A percentile compares a stretch with the other conserved stretches of the same genome.
Evolutionary conservation across 2,797 vertebrate genomes (phyloP).

Genomic region (Ptychobarbus kaznakovi): DNA sequence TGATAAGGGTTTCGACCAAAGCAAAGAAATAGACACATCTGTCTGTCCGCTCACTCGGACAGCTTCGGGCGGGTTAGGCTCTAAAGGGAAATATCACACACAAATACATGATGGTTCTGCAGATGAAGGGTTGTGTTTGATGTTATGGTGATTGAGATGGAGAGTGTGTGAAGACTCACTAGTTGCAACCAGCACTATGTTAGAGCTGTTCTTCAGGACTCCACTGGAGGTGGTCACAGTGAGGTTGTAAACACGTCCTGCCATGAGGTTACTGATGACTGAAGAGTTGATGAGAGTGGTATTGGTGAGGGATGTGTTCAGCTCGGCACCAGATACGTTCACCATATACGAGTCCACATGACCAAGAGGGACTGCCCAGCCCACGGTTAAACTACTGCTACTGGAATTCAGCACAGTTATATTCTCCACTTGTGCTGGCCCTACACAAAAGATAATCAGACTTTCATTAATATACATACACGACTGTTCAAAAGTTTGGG

Average conservation of each 20-base stretch:
- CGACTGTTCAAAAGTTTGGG: background rate
- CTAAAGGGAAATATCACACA: slow-evolving; percentile 58
- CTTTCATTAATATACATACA: slow-evolving; percentile 11
- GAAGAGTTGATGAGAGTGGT: rapidly evolving
- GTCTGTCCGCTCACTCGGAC: slow-evolving; percentile 45
- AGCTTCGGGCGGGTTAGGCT: slow-evolving; percentile 65
- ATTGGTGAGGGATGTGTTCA: rapidly evolving
- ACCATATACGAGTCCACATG: slow-evolving; percentile 55
- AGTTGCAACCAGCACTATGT: slow-evolving; percentile 59
- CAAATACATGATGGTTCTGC: background rate
- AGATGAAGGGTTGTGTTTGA: background rate
- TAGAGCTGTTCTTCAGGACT: slow-evolving; percentile 25
- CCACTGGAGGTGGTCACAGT: slow-evolving; percentile 68
- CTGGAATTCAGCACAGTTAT: slow-evolving; percentile 40
- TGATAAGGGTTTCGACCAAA: slow-evolving; percentile 54
- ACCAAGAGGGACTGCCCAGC: slow-evolving; percentile 64
- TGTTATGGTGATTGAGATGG: background rate
- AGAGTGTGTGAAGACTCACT: slow-evolving; percentile 63
- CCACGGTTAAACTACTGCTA: slow-evolving; percentile 60
- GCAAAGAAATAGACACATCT: slow-evolving; percentile 62
- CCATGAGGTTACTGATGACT: slow-evolving; percentile 44
- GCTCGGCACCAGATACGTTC: slow-evolving; percentile 20
- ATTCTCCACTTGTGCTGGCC: slow-evolving; percentile 61
- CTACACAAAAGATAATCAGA: slow-evolving; percentile 53
- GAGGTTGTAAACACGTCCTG: slow-evolving; percentile 65